These are phyloP conservation scores for Poicephalus gulielmi DNA, from an alignment of 2,113 vertebrate genomes.

Conservation along the genomic window DNA sequence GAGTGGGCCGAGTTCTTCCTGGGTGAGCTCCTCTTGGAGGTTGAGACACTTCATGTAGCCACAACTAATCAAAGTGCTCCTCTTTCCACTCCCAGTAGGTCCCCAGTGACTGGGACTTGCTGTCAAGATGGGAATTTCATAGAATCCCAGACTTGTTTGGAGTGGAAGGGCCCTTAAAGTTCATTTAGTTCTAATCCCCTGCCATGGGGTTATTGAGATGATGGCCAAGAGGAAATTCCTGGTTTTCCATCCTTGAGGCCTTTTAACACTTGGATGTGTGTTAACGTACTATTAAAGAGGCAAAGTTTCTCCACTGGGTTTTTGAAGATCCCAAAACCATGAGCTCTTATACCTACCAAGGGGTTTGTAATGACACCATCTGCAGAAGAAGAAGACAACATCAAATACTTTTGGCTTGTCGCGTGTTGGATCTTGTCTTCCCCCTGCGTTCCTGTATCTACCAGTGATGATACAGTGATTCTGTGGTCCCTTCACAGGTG, in stretches of 20 bases:
- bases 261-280: accelerated
- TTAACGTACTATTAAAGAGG: not conserved
- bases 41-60: not conserved
- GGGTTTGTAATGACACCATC: not conserved
- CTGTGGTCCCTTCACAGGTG: not conserved
- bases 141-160: not conserved
- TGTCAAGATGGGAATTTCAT: not conserved
- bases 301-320: not conserved
- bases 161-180: not conserved
- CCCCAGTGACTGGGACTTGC: not conserved
- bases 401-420: not conserved
- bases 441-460: accelerated
- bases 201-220: not conserved
- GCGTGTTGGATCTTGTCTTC: not conserved
- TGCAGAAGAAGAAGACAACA: not conserved
- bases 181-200: not conserved
- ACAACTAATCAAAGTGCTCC: not conserved
- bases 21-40: not conserved
- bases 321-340: not conserved
- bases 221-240: not conserved
- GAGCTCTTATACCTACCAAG: not conserved
- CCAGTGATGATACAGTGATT: not conserved
- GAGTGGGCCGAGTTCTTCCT: not conserved
- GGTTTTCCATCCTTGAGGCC: not conserved
- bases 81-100: not conserved